Base-by-base conservation (phyloP, 2,113 vertebrate genomes). In the Forbesichthys papilliferus region DNA sequence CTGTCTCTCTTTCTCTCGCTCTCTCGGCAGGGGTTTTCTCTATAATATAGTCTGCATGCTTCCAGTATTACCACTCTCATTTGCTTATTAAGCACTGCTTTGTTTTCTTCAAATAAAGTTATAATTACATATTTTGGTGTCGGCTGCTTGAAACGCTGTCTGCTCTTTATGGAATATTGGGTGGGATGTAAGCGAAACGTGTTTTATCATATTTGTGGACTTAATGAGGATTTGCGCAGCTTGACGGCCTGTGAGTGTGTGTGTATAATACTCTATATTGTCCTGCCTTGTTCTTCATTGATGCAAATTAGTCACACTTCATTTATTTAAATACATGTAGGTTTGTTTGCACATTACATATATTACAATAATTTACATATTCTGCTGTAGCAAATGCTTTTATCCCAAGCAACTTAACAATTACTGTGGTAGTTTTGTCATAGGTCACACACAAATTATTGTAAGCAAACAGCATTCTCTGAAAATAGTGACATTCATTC, bases 71-170 rank as follows among this genome's bases (percentile, higher is more conserved):
- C 91, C 90, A 90, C 87, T 86, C 85, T 92, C 86, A 92, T 91
- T 91, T 92, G 87, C 90, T 91, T 91, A 90, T 92, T 92, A 92
- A 92, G 91, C 90, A 85, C 79, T 77, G 86, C 85, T 89, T 90
- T 92, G 89, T 92, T 92, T 90, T 91, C 89, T 92, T 92, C 92
- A 93, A 92, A 92, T 92, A 91, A 92, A 91, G 88, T 85, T 88
- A 92, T 93, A 92, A 93, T 92, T 91, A 92, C 78, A 89, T 88
- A 92, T 91, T 91, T 27, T 90, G 84, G 75, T 88, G 85, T 86
- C 80, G 76, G 81, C 84, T 67, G 86, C 87, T 91, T 92, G 87
- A 91, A 91, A 90, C 89, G 81, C 83, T 83, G 86, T 89, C 88
- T 87, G 61, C 71, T 84, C 83, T 85, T 90, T 83, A 73, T 87